These are phyloP conservation scores for Habroteleia sp. DNA, from an alignment of 2,888 invertebrate genomes.

Conservation along the genomic window DNA sequence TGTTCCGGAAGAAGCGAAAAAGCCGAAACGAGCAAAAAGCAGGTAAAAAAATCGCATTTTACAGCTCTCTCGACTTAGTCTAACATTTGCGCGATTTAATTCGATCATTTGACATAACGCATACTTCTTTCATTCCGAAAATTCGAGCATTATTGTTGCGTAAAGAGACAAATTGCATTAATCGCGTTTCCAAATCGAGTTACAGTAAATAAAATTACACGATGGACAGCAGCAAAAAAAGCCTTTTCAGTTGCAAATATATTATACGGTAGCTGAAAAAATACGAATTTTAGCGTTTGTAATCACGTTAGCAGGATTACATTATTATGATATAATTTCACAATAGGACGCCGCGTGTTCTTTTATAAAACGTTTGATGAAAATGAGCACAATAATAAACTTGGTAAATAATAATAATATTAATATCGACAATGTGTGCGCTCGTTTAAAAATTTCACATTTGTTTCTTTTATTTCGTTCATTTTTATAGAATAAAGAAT, in stretches of 20 bases:
- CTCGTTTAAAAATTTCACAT: slow-evolving; percentile 16
- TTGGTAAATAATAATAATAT: slow-evolving; percentile 36
- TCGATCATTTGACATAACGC: not conserved
- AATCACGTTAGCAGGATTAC: slow-evolving; percentile 37
- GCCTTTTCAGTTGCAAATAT: slow-evolving; percentile 29
- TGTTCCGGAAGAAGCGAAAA: slow-evolving; percentile 22
- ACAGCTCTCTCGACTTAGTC: not conserved
- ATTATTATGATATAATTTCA: slow-evolving; percentile 39
- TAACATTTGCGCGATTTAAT: not conserved
- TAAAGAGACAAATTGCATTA: slow-evolving; percentile 26
- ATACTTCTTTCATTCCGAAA: not conserved
- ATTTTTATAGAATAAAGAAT: slow-evolving; percentile 38
- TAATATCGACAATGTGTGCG: slow-evolving; percentile 27
- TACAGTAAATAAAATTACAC: slow-evolving; percentile 29
- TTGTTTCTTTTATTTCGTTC: slow-evolving; percentile 31
- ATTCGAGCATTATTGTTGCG: slow-evolving; percentile 16
- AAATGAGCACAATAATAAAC: slow-evolving; percentile 40
- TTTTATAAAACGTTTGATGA: slow-evolving; percentile 36
- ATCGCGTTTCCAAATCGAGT: slow-evolving; percentile 36
- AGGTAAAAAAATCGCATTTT: not conserved
- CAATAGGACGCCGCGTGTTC: slow-evolving; percentile 22
- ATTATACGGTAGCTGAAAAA: slow-evolving; percentile 18
- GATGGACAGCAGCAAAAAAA: slow-evolving; percentile 19
- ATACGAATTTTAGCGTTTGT: slow-evolving; percentile 17
- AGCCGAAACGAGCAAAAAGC: slow-evolving; percentile 14